Evolutionary conservation across 1,140 invertebrate genomes (phyloP), one percentile per base, ranked within the genome.

Genomic region (Venustaconcha ellipsiformis): DNA sequence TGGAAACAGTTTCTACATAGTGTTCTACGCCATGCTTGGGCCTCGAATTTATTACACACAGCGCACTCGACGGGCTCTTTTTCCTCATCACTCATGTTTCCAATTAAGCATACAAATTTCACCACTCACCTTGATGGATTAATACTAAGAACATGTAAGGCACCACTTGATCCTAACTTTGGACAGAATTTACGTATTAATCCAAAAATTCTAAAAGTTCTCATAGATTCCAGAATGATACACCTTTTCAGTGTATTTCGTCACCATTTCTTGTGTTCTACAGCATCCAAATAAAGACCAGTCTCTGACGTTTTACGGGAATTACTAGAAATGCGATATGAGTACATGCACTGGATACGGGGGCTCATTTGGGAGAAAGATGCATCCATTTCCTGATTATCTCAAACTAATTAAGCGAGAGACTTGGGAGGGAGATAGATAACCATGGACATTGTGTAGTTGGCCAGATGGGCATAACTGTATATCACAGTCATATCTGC

Each of bases 1-100:
- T 87, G 83, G 70, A 90, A 90, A 74, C 89, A 90, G 75, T 89
- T 89, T 74, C 81, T 84, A 81, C 89, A 90, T 48, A 87, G 72
- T 48, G 80, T 87, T 72, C 88, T 88, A 30, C 87, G 78, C 86
- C 87, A 90, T 26, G 86, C 80, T 72, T 89, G 88, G 3, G 88
- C 86, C 78, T 89, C 88, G 78, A 90, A 90, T 30, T 77, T 81
- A n/a, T 70, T 74, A 78, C 89, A 90, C n/a, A 84, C 80, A 14
- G 72, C 64, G 70, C 85, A 84, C 30, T 78, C 79, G 12, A 74
- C 69, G 18, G 74, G 69, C 17, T 79, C 74, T 57, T 81, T 78
- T 67, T 77, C 72, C 55, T 70, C 64, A 63, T 74, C 62, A 70
- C 76, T 78, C 76, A 80, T 76, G 23, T 63, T 58, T 76, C 59